Evolutionary conservation across 2,113 vertebrate species (phyloP).

Genomic region (Nanger granti): DNA sequence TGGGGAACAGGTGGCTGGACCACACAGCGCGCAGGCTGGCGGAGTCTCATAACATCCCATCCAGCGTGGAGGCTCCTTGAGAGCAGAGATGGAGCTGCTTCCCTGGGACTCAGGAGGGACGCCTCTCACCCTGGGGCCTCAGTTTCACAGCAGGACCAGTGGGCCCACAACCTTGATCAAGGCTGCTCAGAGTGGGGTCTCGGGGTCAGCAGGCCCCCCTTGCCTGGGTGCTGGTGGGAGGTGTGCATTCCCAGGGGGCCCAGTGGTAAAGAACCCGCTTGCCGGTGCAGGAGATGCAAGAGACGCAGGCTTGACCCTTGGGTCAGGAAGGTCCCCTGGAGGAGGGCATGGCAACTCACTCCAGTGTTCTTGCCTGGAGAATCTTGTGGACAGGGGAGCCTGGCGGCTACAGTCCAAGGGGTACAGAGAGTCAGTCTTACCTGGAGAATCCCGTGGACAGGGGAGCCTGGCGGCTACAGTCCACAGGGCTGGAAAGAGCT

Average conservation of each 20-base stretch:
- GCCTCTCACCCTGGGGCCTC: neutral
- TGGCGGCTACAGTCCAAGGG: too few relatives aligned
- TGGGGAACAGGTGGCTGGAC: rapidly evolving
- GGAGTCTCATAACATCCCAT: rapidly evolving
- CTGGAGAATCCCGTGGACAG: neutral
- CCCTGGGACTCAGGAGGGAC: rapidly evolving
- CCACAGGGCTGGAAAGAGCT: neutral
- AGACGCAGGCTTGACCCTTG: too few relatives aligned
- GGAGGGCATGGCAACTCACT: too few relatives aligned
- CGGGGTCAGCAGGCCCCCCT: rapidly evolving
- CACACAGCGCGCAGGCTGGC: rapidly evolving
- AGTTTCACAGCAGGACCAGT: rapidly evolving
- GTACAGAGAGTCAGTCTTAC: too few relatives aligned
- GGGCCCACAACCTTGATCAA: rapidly evolving
- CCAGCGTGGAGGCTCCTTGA: rapidly evolving
- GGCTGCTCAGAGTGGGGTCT: neutral
- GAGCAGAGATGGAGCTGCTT: too few relatives aligned
- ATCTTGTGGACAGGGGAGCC: neutral
- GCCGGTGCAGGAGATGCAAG: too few relatives aligned
- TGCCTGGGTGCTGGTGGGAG: rapidly evolving
- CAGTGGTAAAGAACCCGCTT: too few relatives aligned
- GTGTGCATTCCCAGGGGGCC: too few relatives aligned
- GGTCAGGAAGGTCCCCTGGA: too few relatives aligned
- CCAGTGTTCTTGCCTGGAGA: neutral
- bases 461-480: neutral